Evolutionary conservation across 2,888 invertebrate species (phyloP), one percentile per base, ranked within the genome.

Genomic region (Caenorhabditis virilis): DNA sequence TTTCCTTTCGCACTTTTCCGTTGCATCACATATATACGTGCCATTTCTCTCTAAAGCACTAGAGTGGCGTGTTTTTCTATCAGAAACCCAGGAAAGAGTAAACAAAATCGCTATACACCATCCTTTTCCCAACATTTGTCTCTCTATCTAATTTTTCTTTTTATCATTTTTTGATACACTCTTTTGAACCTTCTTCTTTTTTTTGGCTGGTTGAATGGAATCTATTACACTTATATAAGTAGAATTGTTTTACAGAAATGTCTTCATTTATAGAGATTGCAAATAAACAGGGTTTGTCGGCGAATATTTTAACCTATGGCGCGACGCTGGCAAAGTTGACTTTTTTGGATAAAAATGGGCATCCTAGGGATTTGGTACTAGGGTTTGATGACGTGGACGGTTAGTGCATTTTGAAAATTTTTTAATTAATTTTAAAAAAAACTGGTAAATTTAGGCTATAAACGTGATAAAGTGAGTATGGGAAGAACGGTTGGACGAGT

Each of bases 401-500:
- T 59, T 13, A 30, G 30, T 52, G 23, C 50, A 57, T n/a, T n/a
- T 20, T 57, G 64, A 58, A 7, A 33, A 22, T 54, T 42, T 22
- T 38, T 27, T 38, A 6, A 7, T 49, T 35, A 2, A 30, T 38
- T 49, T 39, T 39, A n/a, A 18, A 42, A 35, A 33, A 30, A 36
- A 36, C n/a, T 36, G n/a, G 9, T 36, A 18, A 18, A 18, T 39
- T 18, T 20, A 74, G 77, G 56, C 22, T 78, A 74, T 47, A 23
- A 63, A 39, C 43, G 62, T 15, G 72, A 74, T 36, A 47, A 45
- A 3, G 58, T 53, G 1, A 62, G 65, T 25, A 50, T 78, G 18
- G 78, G 78, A 39, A 58, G 63, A 35, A 78, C 77, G 2, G 71
- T 78, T 16, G 78, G 78, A 1, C 47, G 77, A 16, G 71, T 74